Evolutionary conservation across 2,797 vertebrate genomes (phyloP).

Genomic region (Sciaenops ocellatus): DNA sequence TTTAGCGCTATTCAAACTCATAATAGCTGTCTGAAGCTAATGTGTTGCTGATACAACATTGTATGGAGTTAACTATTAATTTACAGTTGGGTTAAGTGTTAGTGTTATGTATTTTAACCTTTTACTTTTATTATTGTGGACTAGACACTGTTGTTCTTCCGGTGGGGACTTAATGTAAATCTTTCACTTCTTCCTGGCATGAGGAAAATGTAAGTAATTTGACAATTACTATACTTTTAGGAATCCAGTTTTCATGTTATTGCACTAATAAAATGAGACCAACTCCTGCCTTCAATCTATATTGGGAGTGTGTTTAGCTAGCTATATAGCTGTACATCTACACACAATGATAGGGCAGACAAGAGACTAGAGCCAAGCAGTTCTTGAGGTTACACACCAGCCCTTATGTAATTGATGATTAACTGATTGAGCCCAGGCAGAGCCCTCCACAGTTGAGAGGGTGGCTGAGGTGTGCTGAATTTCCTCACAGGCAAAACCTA

Average conservation of each 20-base stretch:
- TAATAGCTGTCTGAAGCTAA: background rate
- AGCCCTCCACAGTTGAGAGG: background rate
- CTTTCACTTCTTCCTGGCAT: too few species aligned
- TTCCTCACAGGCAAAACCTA: background rate
- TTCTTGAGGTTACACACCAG: background rate
- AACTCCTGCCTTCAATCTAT: background rate
- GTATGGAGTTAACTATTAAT: too few species aligned
- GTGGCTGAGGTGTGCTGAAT: background rate
- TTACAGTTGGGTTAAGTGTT: too few species aligned
- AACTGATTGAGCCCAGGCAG: background rate
- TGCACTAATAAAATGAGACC: too few species aligned
- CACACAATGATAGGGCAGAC: background rate
- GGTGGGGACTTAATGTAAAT: too few species aligned
- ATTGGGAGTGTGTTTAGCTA: background rate
- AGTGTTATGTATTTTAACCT: too few species aligned
- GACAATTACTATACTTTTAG: too few species aligned
- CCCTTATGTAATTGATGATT: conserved; percentile 4
- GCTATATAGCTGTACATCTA: conserved; percentile 1
- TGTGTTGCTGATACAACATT: background rate
- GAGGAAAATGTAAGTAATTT: too few species aligned
- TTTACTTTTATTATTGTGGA: too few species aligned
- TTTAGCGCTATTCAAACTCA: background rate
- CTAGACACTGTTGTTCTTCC: background rate
- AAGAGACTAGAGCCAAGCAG: background rate
- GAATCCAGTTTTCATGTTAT: too few species aligned